Conservation (phyloP, 2,113 vertebrate genomes). For the Dasyurus viverrinus region DNA sequence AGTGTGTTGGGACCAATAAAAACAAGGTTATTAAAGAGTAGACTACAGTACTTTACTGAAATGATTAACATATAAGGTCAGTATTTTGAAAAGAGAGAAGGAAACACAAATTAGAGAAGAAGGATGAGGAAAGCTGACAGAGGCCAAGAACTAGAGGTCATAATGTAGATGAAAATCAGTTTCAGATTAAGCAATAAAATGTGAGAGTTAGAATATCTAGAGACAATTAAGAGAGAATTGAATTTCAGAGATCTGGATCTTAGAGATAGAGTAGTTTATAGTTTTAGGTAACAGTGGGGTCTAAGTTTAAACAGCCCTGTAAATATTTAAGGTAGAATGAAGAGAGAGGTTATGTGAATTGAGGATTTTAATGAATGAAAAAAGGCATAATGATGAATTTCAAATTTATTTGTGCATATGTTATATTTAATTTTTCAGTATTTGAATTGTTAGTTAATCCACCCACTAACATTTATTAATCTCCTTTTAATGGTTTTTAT, state of each 20-base stretch:
- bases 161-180: not conserved
- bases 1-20: not conserved
- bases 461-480: not conserved
- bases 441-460: not conserved
- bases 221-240: not conserved
- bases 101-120: not conserved
- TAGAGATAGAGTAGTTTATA: not conserved
- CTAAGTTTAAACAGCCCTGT: not conserved
- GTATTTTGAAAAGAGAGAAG: not conserved
- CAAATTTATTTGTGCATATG: not conserved
- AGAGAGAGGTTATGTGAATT: not conserved
- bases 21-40: not conserved
- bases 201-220: not conserved
- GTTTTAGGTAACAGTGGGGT: not conserved
- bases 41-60: not conserved
- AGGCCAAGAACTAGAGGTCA: not conserved
- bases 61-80: not conserved
- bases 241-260: not conserved
- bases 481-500: not conserved
- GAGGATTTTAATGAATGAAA: not conserved
- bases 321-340: not conserved
- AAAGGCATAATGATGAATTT: not conserved
- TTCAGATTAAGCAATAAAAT: not conserved
- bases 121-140: not conserved
- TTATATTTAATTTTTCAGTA: not conserved